Percentiles rank a stretch among this genome's conserved stretches.
Conservation (phyloP, 1,140 invertebrate species). For the Tribolium madens region DNA sequence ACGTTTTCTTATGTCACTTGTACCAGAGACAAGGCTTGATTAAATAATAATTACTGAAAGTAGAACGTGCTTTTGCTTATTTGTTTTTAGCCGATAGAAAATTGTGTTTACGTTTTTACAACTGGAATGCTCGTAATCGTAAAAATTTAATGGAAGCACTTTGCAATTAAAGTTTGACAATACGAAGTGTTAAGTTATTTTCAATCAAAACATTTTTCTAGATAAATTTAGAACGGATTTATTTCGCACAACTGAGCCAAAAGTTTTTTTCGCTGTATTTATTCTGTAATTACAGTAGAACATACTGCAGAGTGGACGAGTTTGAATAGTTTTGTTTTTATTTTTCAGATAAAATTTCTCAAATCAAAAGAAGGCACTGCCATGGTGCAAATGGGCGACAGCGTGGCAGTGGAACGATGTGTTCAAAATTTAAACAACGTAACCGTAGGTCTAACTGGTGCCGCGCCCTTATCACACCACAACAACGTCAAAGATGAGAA, state of each 20-base stretch:
- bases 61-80: background rate
- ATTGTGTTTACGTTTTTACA: background rate
- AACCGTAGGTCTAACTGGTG: constrained; percentile 74
- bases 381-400: constrained; percentile 99
- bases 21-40: background rate
- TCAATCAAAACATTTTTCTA: constrained; percentile 10
- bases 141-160: constrained; percentile 5
- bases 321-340: constrained; percentile 50
- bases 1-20: background rate
- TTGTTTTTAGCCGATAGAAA: background rate
- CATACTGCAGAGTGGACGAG: too few species aligned
- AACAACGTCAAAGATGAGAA: constrained; percentile 55
- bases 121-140: constrained; percentile 6
- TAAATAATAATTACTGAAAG: background rate
- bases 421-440: constrained; percentile 95
- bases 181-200: background rate
- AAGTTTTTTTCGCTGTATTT: too few species aligned
- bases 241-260: background rate
- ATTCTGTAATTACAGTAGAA: too few species aligned
- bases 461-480: constrained; percentile 64
- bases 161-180: constrained; percentile 27
- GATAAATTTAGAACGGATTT: constrained; percentile 13
- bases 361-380: constrained; percentile 99
- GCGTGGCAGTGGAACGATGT: constrained; percentile 92
- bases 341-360: constrained; percentile 93